Percentiles rank a stretch among this genome's conserved stretches.
Evolutionary conservation across 92 coral and sea anemone genomes (phyloP).

Genomic region (Anthopleura xanthogrammica): DNA sequence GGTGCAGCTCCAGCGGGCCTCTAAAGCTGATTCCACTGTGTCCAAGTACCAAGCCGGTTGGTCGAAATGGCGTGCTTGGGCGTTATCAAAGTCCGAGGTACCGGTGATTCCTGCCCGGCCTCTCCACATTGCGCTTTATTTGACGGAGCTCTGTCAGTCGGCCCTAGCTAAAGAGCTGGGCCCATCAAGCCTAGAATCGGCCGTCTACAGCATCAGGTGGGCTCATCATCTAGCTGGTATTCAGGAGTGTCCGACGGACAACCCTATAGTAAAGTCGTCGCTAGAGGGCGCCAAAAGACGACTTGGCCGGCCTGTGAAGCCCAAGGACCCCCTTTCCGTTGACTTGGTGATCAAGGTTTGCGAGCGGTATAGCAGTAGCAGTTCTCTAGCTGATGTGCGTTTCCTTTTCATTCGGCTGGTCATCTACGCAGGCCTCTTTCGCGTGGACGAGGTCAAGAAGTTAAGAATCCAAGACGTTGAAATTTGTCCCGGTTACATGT

Average conservation of each 20-base stretch:
- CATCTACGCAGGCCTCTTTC: constrained; percentile 14
- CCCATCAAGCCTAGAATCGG: background rate
- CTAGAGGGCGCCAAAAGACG: constrained; percentile 45
- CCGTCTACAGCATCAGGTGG: too few species aligned
- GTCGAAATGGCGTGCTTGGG: constrained; percentile 36
- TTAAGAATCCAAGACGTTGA: too few species aligned
- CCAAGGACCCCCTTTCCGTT: constrained; percentile 42
- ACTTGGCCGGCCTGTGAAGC: constrained; percentile 38
- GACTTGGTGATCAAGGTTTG: constrained; percentile 14
- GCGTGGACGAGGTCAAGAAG: too few species aligned
- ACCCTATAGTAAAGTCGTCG: constrained; percentile 37
- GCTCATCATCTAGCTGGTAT: background rate
- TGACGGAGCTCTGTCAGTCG: constrained; percentile 27
- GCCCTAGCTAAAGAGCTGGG: constrained; percentile 32
- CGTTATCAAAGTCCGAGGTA: constrained; percentile 23
- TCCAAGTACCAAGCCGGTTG: constrained; percentile 34
- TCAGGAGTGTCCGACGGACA: constrained; percentile 26
- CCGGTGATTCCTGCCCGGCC: constrained; percentile 40
- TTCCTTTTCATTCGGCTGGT: constrained; percentile 41
- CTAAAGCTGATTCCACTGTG: constrained; percentile 35
- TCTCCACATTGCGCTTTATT: constrained; percentile 35
- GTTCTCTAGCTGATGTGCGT: constrained; percentile 37
- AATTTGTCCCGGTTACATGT: background rate
- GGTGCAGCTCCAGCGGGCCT: constrained; percentile 37
- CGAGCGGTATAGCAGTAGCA: constrained; percentile 29